These are phyloP conservation scores for Melanostoma scalare DNA, from an alignment of 2,888 invertebrate genomes.

Conservation along the genomic window DNA sequence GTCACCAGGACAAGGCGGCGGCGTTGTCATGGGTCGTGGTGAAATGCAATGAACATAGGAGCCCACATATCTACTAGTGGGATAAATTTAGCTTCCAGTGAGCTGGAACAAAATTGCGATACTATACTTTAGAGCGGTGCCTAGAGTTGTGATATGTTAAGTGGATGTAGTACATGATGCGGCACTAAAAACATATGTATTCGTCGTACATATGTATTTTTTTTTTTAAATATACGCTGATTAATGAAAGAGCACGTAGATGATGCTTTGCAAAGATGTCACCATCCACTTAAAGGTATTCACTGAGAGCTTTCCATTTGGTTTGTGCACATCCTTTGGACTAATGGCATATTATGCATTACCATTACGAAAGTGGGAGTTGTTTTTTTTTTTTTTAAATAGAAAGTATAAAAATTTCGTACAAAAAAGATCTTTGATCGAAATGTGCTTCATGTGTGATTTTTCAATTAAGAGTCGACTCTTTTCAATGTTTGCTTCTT, in stretches of 20 bases:
- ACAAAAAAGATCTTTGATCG: conserved; percentile 6
- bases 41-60: conserved; percentile 48
- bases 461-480: too few relatives aligned
- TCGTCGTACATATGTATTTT: conserved; percentile 9
- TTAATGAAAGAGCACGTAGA: conserved; percentile 72
- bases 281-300: conserved; percentile 63
- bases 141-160: conserved; percentile 69
- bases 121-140: conserved; percentile 53
- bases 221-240: conserved; percentile 53
- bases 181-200: conserved; percentile 22
- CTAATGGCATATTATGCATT: conserved; percentile 62
- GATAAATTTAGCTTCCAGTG: conserved; percentile 73
- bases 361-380: conserved; percentile 16
- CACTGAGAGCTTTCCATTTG: conserved; percentile 57
- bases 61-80: conserved; percentile 55
- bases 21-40: conserved; percentile 14
- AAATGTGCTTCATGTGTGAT: conserved; percentile 19
- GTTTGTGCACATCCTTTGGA: conserved; percentile 64
- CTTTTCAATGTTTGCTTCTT: too few relatives aligned
- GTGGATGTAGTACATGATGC: conserved; percentile 52
- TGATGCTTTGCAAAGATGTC: conserved; percentile 70
- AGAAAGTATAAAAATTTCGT: background rate
- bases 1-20: conserved; percentile 40
- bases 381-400: background rate
- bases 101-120: conserved; percentile 70